Conservation (phyloP, 1,140 invertebrate species). For the Aphelinus certus region DNA sequence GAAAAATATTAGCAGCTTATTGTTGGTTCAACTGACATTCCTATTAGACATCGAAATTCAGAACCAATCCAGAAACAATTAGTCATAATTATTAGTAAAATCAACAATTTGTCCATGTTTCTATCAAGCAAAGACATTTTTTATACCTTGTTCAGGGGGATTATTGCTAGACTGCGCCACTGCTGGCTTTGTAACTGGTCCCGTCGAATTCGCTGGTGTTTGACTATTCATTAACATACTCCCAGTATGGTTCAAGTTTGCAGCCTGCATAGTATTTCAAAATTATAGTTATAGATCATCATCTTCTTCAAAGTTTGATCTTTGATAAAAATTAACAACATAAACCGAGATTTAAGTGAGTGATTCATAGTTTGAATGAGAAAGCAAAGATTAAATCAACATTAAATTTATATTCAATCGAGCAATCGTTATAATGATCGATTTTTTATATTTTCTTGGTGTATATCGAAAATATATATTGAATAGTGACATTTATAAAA, state of each 20-base stretch:
- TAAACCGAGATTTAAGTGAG: too few species aligned
- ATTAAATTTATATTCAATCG: too few species aligned
- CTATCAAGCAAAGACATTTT: constrained; percentile 40
- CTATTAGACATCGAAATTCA: constrained; percentile 33
- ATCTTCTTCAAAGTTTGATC: not conserved
- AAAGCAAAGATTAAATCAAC: too few species aligned
- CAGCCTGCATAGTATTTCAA: constrained; percentile 50
- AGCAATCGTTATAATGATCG: too few species aligned
- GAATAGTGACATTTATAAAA: too few species aligned
- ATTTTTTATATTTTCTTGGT: too few species aligned
- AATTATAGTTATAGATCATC: constrained; percentile 28
- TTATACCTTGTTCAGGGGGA: constrained; percentile 60
- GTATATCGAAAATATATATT: too few species aligned
- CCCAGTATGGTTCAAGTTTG: constrained; percentile 62
- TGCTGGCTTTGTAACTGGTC: constrained; percentile 57
- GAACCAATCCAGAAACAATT: constrained; percentile 36
- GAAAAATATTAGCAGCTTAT: constrained; percentile 22
- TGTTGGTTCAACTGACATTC: constrained; percentile 24
- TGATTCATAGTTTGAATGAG: too few species aligned
- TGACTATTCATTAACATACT: constrained; percentile 63
- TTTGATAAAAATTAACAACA: too few species aligned
- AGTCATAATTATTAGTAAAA: constrained; percentile 40
- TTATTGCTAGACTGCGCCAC: constrained; percentile 60
- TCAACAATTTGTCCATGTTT: constrained; percentile 33
- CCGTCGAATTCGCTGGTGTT: constrained; percentile 53